Base-by-base conservation (phyloP, 2,797 vertebrate species). In the Schizopygopsis malacanthus region DNA sequence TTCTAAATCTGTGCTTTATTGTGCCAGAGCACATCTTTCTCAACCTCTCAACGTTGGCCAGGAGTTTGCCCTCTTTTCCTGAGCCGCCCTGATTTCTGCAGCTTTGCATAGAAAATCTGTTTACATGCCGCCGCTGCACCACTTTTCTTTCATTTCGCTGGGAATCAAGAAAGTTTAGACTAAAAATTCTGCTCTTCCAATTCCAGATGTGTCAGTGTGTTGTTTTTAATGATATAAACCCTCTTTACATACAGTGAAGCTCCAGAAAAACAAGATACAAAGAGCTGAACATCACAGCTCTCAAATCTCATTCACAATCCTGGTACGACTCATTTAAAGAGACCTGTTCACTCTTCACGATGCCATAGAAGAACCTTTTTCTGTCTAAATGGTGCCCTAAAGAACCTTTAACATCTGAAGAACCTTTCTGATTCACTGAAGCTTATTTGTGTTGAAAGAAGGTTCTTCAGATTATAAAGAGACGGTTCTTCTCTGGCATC, bases 1-100 rank as follows among this genome's bases (percentile, higher is more conserved):
- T 92, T 87, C 88, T 91, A 90, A 85, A 77, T 92, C 88, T 89
- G 90, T 85, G 82, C 82, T 75, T 80, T 88, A 77, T 88, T 89
- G 90, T 92, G 50, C 91, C 85, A 87, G 15, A 70, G 82, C 81
- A 67, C 50, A 52, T 85, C 80, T 72, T 87, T 54, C 70, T 75
- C 61, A 47, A 56, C 56, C 15, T 85, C 77, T 82, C 70, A 43
- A 33, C 50, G 22, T 25, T 56, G 61, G 84, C 81, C 84, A 47
- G 81, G 81, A 75, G 82, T 81, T 63, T 86, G 59, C 67, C 69
- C 69, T 80, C 56, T 65, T 82, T 87, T 52, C 41, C 78, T 43
- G 50, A 61, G 50, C 83, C 83, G 41, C 63, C 65, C 63, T 45
- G 52, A 72, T 72, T 82, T 61, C 77, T 65, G 43, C 54, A 39